A percentile compares a stretch with the other conserved stretches of the same genome.
Conservation (phyloP, 2,113 vertebrate species). For the Cheirogaleus medius region DNA sequence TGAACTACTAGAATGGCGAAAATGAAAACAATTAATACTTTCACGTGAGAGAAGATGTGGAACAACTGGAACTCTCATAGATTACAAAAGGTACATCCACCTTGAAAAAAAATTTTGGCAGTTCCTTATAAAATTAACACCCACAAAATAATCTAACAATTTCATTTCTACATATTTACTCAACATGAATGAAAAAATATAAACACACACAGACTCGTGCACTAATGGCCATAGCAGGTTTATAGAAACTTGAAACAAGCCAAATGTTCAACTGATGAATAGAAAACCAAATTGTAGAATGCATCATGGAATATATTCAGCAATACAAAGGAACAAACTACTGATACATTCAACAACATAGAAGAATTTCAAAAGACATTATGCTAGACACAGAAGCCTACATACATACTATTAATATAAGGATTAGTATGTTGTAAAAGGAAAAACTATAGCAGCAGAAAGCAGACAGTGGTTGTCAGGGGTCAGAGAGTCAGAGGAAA, state of each 20-base stretch:
- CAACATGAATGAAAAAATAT: not conserved
- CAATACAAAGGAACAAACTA: not conserved
- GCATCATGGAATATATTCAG: rapidly evolving
- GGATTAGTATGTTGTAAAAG: not conserved
- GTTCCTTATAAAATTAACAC: not conserved
- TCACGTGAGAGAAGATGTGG: not conserved
- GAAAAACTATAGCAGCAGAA: not conserved
- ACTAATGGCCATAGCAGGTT: not conserved
- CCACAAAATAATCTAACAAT: not conserved
- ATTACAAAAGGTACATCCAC: not conserved
- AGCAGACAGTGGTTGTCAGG: not conserved
- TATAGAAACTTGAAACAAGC: not conserved
- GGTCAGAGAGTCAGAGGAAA: not conserved
- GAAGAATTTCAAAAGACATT: not conserved
- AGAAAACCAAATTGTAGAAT: not conserved
- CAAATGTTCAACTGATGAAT: not conserved
- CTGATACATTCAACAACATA: not conserved
- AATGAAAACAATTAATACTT: not conserved
- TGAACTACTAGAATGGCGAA: not conserved
- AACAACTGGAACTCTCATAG: not conserved
- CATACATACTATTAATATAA: too few relatives aligned
- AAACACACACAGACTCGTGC: not conserved
- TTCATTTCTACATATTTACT: not conserved
- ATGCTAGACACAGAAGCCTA: not conserved
- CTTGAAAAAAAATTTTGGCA: not conserved